These are phyloP conservation scores for Hypercompe scribonia DNA, from an alignment of 2,888 invertebrate genomes.

Conservation along the genomic window DNA sequence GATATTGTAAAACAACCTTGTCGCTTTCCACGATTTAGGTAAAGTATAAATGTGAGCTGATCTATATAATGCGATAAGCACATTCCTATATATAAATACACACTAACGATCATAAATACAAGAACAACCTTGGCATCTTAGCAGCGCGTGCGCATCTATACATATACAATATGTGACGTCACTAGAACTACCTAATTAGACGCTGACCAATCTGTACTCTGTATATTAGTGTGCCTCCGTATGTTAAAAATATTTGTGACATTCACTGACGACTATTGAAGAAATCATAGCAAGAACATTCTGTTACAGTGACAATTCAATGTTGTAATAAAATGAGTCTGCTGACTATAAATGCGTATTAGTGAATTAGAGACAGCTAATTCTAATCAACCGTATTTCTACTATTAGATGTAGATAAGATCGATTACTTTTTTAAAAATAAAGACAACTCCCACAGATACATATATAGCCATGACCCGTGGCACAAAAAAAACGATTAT, in stretches of 20 bases:
- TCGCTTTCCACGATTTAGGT: conserved; percentile 45
- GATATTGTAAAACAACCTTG: conserved; percentile 42
- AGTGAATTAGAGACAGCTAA: background rate
- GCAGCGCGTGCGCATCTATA: conserved; percentile 57
- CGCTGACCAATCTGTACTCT: conserved; percentile 33
- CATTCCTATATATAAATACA: conserved; percentile 30
- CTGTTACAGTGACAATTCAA: background rate
- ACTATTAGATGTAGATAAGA: too few species aligned
- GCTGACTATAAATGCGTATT: background rate
- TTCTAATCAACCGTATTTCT: background rate
- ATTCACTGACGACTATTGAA: background rate
- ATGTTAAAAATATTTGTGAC: background rate
- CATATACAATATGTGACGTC: conserved; percentile 57
- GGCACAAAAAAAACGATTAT: too few species aligned
- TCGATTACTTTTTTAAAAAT: too few species aligned
- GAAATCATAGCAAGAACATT: background rate
- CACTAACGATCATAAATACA: conserved; percentile 52
- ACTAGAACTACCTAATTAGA: conserved; percentile 50
- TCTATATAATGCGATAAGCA: conserved; percentile 29
- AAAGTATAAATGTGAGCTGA: conserved; percentile 11
- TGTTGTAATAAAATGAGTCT: background rate
- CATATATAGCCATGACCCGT: too few species aligned
- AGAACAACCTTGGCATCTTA: conserved; percentile 65
- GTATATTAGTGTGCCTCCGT: conserved; percentile 4
- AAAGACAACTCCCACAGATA: too few species aligned